A percentile compares a stretch with the other conserved stretches of the same genome.
phyloP scores from a whole-genome alignment of 2,797 vertebrate genomes.

The Scyliorhinus canicula region DNA sequence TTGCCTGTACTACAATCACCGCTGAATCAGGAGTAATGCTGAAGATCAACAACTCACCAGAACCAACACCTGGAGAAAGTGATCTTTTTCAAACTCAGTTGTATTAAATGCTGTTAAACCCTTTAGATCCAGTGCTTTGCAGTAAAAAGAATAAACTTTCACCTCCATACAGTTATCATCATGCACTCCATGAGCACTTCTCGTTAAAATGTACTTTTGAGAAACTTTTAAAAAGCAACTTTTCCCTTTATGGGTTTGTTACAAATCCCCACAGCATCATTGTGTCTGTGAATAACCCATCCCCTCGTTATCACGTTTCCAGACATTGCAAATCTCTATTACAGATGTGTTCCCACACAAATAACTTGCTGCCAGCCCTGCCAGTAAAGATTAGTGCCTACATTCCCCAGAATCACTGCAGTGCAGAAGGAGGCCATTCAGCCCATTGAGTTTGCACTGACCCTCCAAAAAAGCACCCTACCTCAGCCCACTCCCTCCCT shows the following conservation, averaged over 20 bases:
- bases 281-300: neutral
- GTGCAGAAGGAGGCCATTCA: too few species aligned
- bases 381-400: neutral
- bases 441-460: too few species aligned
- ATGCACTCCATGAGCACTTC: neutral
- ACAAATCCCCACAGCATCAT: neutral
- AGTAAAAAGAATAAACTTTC: neutral
- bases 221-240: neutral
- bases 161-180: too few species aligned
- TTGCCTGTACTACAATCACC: neutral
- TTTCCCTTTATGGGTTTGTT: neutral
- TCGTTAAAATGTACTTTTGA: neutral
- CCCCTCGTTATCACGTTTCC: neutral
- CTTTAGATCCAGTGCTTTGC: too few species aligned
- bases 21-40: neutral
- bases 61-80: neutral
- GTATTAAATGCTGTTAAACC: neutral
- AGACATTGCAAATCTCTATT: neutral
- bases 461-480: too few species aligned
- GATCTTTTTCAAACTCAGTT: neutral
- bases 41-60: neutral
- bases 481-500: too few species aligned
- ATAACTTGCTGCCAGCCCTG: neutral
- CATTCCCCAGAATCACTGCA: neutral
- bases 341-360: neutral